phyloP scores from a whole-genome alignment of 2,888 invertebrate genomes.

The Neocrepidodera transversa region DNA sequence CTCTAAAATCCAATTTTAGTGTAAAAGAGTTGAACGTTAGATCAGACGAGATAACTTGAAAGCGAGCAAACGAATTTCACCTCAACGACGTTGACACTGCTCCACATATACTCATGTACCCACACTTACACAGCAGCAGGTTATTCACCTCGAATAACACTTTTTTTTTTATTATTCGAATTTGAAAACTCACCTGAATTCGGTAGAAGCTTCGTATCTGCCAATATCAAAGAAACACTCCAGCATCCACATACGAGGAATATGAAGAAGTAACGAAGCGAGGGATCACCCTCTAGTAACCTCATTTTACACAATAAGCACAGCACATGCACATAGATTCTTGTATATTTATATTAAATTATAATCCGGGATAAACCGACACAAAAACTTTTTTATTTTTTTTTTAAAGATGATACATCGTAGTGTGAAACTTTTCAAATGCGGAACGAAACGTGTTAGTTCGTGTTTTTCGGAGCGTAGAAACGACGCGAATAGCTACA shows the following conservation, averaged over 20 bases:
- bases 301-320: conserved; percentile 49
- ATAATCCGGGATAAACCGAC: conserved; percentile 39
- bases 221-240: conserved; percentile 47
- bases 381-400: too few relatives aligned
- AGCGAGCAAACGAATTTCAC: conserved; percentile 6
- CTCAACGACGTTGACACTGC: conserved; percentile 9
- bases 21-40: conserved; percentile 4
- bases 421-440: neutral
- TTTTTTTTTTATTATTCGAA: too few relatives aligned
- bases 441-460: neutral
- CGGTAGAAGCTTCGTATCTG: conserved; percentile 47
- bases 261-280: conserved; percentile 44
- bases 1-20: neutral
- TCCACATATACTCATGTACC: conserved; percentile 10
- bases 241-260: conserved; percentile 47
- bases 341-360: conserved; percentile 31
- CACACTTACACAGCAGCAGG: conserved; percentile 13
- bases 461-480: neutral
- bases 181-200: conserved; percentile 36
- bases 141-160: conserved; percentile 18
- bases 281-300: conserved; percentile 51
- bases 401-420: conserved; percentile 17
- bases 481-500: too few relatives aligned
- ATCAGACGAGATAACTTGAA: conserved; percentile 1
- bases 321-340: conserved; percentile 40